Base-by-base conservation (phyloP, 2,888 invertebrate species). In the Melipona beecheii region DNA sequence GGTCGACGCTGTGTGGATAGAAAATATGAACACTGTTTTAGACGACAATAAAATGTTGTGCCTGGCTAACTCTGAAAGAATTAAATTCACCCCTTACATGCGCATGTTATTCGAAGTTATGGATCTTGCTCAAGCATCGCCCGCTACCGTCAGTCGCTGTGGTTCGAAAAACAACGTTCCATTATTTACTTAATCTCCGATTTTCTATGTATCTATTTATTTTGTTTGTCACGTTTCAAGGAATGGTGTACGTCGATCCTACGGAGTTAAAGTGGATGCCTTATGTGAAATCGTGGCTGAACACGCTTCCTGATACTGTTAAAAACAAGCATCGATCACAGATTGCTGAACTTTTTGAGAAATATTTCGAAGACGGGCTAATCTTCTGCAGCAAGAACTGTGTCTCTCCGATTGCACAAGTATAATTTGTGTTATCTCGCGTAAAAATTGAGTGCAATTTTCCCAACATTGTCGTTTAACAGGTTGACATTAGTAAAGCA, bases 11-110 rank as follows among this genome's bases (percentile, higher is more conserved):
- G 97, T 98, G 31, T 98, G 98, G 98, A 98, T 98, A 86, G 98
- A 98, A 94, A 98, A 98, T 93, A 96, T 98, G 96, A 98, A 98
- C 94, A 98, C 98, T 0, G 98, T 98, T 0, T 95, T 98, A 11
- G 98, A 98, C 92, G 98, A 98, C 92, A 98, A 98, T 93, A 98
- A 98, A 95, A 98, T 98, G 98, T 94, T 98, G 58, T 98, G 98
- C 91, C 95, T 98, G 58, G 98, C 98, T 2, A 98, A 98, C 95
- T 98, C 98, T 0, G 98, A 98, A 94, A 95, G 98, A 83, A 98
- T 98, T 85, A 98, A 98, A 94, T 96, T 98, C 49, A 98, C 98
- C 0, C 97, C 97, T 0, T 98, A 97, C 95, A 97, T 98, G 0
- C 98, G 98, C 91, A 98, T 98, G 98, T 94, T 98, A 31, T 98